Evolutionary conservation across 1,140 invertebrate species (phyloP), one percentile per base, ranked within the genome.

Genomic region (Latrodectus geometricus): DNA sequence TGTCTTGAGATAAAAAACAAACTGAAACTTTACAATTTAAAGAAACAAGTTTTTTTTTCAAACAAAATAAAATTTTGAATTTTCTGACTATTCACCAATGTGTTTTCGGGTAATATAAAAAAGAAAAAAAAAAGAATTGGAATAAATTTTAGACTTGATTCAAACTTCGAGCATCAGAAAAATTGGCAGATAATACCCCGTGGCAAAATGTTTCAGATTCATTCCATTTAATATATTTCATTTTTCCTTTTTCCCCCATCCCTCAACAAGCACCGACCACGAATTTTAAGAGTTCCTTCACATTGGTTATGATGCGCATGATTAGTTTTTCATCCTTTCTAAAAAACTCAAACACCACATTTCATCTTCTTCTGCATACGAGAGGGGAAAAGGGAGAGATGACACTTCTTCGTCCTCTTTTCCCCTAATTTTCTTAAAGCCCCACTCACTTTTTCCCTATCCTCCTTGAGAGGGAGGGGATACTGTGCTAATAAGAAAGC

Each of bases 401-500:
- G 74, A 76, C 74, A 76, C 52, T 20, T 74, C 54, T 61, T 56
- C 52, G 23, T 76, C 52, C 20, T 76, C 54, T 14, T 56, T 52
- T 54, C 23, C 52, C 17, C 74, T 76, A 76, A 76, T 76, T 80
- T 54, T 70, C 66, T 49, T 35, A 70, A 68, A 69, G n/a, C 49
- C 20, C 17, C 48, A 48, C 35, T 35, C 78, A 14, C 35, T 73
- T 48, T 49, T 23, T 73, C 70, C 14, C 35, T 35, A 17, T 11
- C 11, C 73, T 14, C 4, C 52, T 23, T 76, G 15, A 35, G 11
- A 52, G 20, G 20, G 21, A 21, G 21, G 20, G 9, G 50, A 14
- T 12, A 76, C 50, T 61, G 35, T 61, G 65, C 77, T 79, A 79
- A 79, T 79, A 79, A 79, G 77, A 79, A 49, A 79, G 65, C 66